Evolutionary conservation across 2,797 vertebrate species (phyloP), one percentile per base, ranked within the genome.

Genomic region (Centropyge bicolor): DNA sequence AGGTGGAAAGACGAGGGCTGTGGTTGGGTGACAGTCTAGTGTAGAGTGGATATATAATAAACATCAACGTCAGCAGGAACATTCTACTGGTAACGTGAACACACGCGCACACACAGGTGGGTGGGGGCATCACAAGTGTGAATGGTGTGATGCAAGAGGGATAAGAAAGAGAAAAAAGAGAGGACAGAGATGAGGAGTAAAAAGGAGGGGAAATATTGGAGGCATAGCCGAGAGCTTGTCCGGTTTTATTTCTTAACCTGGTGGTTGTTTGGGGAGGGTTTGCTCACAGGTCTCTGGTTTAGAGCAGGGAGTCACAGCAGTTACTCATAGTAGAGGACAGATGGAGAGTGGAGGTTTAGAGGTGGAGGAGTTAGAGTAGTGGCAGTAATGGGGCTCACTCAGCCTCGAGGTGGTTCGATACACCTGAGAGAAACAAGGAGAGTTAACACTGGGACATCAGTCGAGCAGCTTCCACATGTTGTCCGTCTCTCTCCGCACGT

Each of bases 381-480:
- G 45, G 64, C 54, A 36, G 71, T 65, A 76, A 78, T 20, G 49
- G 68, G 72, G 78, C 68, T 81, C 66, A 43, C 70, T 84, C 77
- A 61, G 81, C 79, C 85, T 64, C 8, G 54, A 83, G 52, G 48
- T 61, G 73, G 78, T 62, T 60, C 41, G 55, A 73, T 74, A 88
- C 78, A 89, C 80, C 89, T 93, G 85, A 57, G 85, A 91, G 85
- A 91, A 70, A 92, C 55, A 78, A 57, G 64, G 64, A 84, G 17
- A 69, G 71, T 90, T 85, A 86, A 83, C 81, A 68, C 67, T 41
- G 20, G 56, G 70, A 70, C 65, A 74, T 80, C 60, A 57, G 73
- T 64, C 17, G 36, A 70, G 64, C 67, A 84, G 65, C 55, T 70
- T 69, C 71, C 56, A 45, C 45, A 0, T 6, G 64, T 43, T 61